Evolutionary conservation across 2,113 vertebrate genomes (phyloP).

Genomic region (Bubo scandiacus): DNA sequence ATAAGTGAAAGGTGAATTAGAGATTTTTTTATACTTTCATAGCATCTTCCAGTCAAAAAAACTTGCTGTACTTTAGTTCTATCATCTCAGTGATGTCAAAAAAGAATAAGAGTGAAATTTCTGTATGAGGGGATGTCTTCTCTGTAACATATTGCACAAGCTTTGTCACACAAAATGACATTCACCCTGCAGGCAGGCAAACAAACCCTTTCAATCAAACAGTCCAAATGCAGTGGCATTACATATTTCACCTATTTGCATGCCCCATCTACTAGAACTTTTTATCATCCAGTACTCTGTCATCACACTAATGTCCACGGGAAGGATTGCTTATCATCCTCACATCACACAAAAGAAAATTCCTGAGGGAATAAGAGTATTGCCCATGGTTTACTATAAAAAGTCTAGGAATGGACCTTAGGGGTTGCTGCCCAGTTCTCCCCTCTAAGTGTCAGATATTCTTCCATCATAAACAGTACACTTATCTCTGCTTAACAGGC

Average conservation of each 20-base stretch:
- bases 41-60: background rate
- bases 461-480: background rate
- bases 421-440: background rate
- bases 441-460: background rate
- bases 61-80: background rate
- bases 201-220: background rate
- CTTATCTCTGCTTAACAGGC: background rate
- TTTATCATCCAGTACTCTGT: background rate
- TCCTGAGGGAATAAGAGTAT: background rate
- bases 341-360: background rate
- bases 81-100: background rate
- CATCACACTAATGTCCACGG: background rate
- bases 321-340: background rate
- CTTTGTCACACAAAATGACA: background rate
- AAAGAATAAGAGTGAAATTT: background rate
- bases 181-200: background rate
- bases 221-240: background rate
- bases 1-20: background rate
- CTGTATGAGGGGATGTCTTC: background rate
- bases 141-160: background rate
- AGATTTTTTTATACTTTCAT: background rate
- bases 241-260: background rate
- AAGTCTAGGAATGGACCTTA: background rate
- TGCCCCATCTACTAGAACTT: background rate
- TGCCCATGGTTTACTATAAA: background rate